A percentile compares a stretch with the other conserved stretches of the same genome.
Evolutionary conservation across 2,888 invertebrate genomes (phyloP).

Genomic region (Tryphoninae sp.): DNA sequence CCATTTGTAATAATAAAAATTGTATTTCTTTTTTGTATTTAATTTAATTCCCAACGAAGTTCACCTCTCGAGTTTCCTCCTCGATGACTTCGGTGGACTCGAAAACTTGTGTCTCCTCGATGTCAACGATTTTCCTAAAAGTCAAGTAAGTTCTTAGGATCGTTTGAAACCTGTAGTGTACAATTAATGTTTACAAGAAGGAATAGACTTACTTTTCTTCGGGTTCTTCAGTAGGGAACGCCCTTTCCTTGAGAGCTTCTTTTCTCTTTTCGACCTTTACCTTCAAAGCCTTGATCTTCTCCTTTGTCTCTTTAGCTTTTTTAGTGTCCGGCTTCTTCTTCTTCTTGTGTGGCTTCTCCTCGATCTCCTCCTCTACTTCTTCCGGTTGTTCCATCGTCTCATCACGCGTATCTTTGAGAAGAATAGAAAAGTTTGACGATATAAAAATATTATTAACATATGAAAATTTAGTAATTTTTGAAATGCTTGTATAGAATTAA

Average conservation of each 20-base stretch:
- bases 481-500: neutral
- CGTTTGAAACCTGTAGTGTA: neutral
- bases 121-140: slow-evolving; percentile 82
- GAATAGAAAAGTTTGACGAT: neutral
- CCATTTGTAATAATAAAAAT: no score
- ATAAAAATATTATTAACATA: neutral
- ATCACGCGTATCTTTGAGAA: slow-evolving; percentile 78
- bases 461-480: no score
- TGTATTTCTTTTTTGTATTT: neutral
- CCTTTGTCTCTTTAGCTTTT: slow-evolving; percentile 82
- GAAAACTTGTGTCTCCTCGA: slow-evolving; percentile 83
- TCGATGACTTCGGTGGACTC: slow-evolving; percentile 84
- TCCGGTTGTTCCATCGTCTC: slow-evolving; percentile 82
- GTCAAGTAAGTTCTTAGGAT: slow-evolving; percentile 9
- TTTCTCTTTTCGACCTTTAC: slow-evolving; percentile 82
- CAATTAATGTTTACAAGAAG: neutral
- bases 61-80: slow-evolving; percentile 79
- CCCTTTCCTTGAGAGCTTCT: slow-evolving; percentile 71
- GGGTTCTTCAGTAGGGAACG: slow-evolving; percentile 72
- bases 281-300: slow-evolving; percentile 82
- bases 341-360: slow-evolving; percentile 73
- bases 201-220: slow-evolving; percentile 76
- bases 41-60: neutral
- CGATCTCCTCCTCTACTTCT: slow-evolving; percentile 67
- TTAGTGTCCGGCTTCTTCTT: slow-evolving; percentile 79